These are phyloP conservation scores for Rhopalosiphum nymphaeae DNA, from an alignment of 2,888 invertebrate species.

Conservation along the genomic window DNA sequence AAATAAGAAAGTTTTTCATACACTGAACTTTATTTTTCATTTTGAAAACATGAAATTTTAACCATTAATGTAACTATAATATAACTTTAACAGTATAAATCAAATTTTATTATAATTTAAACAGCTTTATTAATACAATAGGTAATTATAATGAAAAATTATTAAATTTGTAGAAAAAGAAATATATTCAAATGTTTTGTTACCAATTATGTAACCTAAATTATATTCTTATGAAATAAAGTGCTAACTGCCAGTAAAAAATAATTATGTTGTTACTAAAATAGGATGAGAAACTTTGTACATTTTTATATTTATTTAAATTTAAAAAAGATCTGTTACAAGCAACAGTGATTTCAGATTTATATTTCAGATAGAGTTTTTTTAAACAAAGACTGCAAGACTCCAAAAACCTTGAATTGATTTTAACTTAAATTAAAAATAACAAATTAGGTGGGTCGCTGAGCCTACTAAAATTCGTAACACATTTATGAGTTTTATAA, in stretches of 20 bases:
- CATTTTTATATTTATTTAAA: not conserved
- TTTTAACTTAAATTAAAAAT: not conserved
- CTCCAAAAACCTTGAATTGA: not conserved
- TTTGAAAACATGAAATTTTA: not conserved
- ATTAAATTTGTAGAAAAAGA: not conserved
- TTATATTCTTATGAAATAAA: not conserved
- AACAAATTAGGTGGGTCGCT: not conserved
- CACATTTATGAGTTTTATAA: not conserved
- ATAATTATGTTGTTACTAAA: not conserved
- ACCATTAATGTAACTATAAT: not conserved
- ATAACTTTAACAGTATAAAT: not conserved
- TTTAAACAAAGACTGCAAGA: not conserved
- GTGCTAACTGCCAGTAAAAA: not conserved
- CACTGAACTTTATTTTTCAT: not conserved
- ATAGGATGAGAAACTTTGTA: not conserved
- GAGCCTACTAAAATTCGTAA: not conserved
- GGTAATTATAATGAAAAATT: not conserved
- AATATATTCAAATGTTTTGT: not conserved
- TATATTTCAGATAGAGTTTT: not conserved
- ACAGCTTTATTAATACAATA: not conserved
- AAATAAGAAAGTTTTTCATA: slow-evolving; percentile 13
- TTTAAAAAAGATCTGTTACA: not conserved
- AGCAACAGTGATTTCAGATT: not conserved
- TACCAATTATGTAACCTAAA: not conserved
- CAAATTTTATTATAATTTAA: not conserved